phyloP scores from a whole-genome alignment of 2,113 vertebrate species.

The Grammomys dolichurus region DNA sequence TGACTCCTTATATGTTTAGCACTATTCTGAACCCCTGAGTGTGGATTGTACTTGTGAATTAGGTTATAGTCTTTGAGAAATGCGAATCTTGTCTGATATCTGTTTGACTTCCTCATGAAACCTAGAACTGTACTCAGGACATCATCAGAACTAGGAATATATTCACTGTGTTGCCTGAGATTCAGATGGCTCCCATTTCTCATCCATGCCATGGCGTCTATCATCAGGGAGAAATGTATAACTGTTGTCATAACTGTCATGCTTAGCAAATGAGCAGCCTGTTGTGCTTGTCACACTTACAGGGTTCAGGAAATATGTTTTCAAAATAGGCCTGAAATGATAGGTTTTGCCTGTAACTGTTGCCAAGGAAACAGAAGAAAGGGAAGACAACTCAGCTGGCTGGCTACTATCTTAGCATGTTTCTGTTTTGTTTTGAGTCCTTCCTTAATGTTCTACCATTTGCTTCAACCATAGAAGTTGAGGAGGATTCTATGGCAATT shows the following conservation, averaged over 20 bases:
- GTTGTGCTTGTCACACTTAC: slow-evolving; percentile 38
- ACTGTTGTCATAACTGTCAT: slow-evolving; percentile 58
- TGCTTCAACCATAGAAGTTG: not conserved
- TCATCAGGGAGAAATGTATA: slow-evolving; percentile 1
- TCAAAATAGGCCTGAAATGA: slow-evolving; percentile 20
- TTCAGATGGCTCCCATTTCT: not conserved
- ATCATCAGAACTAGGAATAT: not conserved
- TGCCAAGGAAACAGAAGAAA: slow-evolving; percentile 62
- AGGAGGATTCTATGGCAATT: not conserved
- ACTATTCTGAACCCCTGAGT: not conserved
- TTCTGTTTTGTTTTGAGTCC: not conserved
- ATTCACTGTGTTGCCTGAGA: not conserved
- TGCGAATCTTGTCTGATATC: not conserved
- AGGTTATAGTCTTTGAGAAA: not conserved
- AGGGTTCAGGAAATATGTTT: slow-evolving; percentile 59
- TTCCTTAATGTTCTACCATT: not conserved
- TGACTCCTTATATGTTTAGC: not conserved
- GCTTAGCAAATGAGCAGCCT: slow-evolving; percentile 68
- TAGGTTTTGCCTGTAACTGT: slow-evolving; percentile 21
- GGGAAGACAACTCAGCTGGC: not conserved
- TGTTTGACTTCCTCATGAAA: not conserved
- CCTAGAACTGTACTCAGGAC: not conserved
- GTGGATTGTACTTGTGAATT: not conserved
- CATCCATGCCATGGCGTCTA: not conserved
- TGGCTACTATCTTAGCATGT: not conserved